Evolutionary conservation across 1,140 invertebrate species (phyloP).

Genomic region (Caenorhabditis tropicalis): DNA sequence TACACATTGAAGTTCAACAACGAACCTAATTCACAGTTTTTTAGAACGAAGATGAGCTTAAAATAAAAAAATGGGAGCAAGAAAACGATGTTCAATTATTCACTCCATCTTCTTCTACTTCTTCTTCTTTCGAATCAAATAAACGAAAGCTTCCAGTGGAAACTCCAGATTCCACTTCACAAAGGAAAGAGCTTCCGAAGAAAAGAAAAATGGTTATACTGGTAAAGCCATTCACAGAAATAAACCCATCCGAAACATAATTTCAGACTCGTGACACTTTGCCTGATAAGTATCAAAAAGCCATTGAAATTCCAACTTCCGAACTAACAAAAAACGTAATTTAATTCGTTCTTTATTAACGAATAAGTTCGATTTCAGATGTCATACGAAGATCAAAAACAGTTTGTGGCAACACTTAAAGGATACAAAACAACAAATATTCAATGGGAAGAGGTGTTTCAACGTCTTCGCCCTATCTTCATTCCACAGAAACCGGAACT

Average conservation of each 20-base stretch:
- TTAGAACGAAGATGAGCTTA: slow-evolving; percentile 12
- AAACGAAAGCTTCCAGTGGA: not conserved
- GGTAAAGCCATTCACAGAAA: not conserved
- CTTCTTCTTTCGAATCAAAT: not conserved
- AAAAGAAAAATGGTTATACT: not conserved
- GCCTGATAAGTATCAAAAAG: slow-evolving; percentile 1
- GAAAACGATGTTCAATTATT: slow-evolving; percentile 3
- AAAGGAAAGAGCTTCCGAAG: not conserved
- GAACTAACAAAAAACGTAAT: not conserved
- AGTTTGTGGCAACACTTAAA: not conserved
- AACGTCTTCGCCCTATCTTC: not conserved
- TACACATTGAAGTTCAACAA: not conserved
- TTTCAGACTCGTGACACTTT: not conserved
- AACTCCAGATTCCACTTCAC: not conserved
- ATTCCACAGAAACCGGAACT: not conserved
- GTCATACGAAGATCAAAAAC: not conserved
- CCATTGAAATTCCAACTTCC: not conserved
- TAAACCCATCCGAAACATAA: not conserved
- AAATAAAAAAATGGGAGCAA: slow-evolving; percentile 26
- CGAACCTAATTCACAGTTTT: not conserved
- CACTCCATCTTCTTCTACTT: no score
- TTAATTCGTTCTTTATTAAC: not conserved
- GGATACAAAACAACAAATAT: not conserved
- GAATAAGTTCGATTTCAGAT: not conserved
- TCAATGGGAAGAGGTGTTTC: not conserved